phyloP scores from a whole-genome alignment of 1,140 invertebrate species.

The Nasonia giraulti region DNA sequence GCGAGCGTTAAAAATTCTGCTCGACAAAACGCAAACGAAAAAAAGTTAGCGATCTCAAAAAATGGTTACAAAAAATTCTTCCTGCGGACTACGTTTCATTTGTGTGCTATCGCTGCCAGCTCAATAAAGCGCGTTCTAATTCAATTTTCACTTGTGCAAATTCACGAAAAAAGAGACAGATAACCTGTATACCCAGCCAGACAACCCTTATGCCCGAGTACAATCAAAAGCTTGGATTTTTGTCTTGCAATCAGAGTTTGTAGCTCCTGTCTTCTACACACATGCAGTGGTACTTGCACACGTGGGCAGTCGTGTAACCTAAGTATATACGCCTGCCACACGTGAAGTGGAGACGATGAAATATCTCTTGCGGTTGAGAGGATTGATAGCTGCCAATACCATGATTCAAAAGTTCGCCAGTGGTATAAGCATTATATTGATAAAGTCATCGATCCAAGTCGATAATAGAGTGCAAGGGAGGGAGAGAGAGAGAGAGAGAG shows the following conservation, averaged over 20 bases:
- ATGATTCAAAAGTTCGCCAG: constrained; percentile 28
- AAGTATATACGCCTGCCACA: background rate
- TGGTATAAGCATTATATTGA: background rate
- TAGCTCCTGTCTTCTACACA: background rate
- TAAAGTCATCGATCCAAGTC: constrained; percentile 38
- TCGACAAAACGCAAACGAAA: background rate
- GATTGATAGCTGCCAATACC: background rate
- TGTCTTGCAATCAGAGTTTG: background rate
- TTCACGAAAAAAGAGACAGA: background rate
- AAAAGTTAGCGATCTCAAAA: background rate
- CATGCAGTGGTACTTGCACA: background rate
- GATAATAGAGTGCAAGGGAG: constrained; percentile 1
- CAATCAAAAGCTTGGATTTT: constrained; percentile 2
- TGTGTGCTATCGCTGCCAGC: background rate
- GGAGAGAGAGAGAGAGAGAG: background rate
- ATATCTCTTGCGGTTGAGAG: background rate
- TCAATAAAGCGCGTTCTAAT: constrained; percentile 3
- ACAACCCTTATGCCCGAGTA: background rate
- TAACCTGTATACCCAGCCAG: background rate
- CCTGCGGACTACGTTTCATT: background rate
- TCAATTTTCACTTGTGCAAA: background rate
- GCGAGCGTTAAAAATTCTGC: background rate
- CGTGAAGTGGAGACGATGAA: background rate
- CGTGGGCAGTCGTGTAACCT: background rate
- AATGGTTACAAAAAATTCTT: background rate